These are phyloP conservation scores for Scolanthus callimorphus DNA, from an alignment of 92 coral and sea anemone genomes.

Conservation along the genomic window DNA sequence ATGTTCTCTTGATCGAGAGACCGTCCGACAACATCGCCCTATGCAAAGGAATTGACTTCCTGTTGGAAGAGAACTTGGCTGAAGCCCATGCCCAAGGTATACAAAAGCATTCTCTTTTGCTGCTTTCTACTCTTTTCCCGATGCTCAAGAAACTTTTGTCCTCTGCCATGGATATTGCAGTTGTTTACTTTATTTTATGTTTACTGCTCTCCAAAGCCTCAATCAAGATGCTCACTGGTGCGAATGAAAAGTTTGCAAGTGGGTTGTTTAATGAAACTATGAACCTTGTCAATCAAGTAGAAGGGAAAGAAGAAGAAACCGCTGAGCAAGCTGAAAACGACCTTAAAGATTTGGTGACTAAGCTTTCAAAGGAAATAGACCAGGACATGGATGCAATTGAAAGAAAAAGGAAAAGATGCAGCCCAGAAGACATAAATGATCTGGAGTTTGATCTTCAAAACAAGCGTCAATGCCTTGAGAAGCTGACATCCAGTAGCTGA, in stretches of 20 bases:
- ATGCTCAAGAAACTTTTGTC: constrained; percentile 29
- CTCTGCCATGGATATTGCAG: constrained; percentile 35
- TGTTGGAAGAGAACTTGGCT: constrained; percentile 19
- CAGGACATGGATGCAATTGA: constrained; percentile 20
- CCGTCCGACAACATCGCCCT: constrained; percentile 21
- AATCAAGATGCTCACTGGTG: constrained; percentile 34
- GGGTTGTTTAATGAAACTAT: constrained; percentile 10
- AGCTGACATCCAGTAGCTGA: background rate
- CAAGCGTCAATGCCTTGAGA: constrained; percentile 36
- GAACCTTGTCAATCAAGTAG: constrained; percentile 22
- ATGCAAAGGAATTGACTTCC: constrained; percentile 31
- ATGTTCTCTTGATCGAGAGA: constrained; percentile 36
- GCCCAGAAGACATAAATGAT: constrained; percentile 46
- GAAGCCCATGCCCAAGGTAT: constrained; percentile 2
- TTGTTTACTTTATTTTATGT: constrained; percentile 27
- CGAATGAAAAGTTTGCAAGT: constrained; percentile 25
- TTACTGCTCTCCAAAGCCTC: constrained; percentile 28
- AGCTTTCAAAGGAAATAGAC: constrained; percentile 30
- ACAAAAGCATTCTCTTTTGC: constrained; percentile 25
- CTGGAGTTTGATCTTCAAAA: constrained; percentile 35
- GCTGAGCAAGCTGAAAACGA: constrained; percentile 18
- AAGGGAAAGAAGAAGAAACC: constrained; percentile 43
- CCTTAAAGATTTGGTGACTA: constrained; percentile 27
- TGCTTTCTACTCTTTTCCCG: constrained; percentile 30
- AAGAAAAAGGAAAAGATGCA: constrained; percentile 40